A percentile compares a stretch with the other conserved stretches of the same genome.
phyloP scores from a whole-genome alignment of 2,888 invertebrate species.

The Agrochola macilenta region DNA sequence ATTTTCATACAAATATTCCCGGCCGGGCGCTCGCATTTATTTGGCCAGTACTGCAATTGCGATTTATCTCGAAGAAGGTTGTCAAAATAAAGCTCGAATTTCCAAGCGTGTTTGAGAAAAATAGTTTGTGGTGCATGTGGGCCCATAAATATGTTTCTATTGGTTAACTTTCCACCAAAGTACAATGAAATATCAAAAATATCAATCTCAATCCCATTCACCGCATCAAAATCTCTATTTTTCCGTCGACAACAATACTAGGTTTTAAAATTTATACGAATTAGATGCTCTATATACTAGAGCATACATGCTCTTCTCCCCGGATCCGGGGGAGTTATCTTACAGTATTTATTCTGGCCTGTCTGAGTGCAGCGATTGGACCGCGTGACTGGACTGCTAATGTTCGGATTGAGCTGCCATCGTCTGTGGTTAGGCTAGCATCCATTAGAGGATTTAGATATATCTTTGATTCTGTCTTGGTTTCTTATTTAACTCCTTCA shows the following conservation, averaged over 20 bases:
- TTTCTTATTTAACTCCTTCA: too few species aligned
- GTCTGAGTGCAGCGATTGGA: constrained; percentile 73
- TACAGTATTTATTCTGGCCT: constrained; percentile 74
- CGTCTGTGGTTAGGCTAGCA: constrained; percentile 55
- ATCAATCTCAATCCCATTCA: neutral
- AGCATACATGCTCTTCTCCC: constrained; percentile 37
- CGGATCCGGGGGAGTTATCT: constrained; percentile 64
- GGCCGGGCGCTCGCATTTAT: too few species aligned
- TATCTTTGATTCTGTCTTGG: neutral
- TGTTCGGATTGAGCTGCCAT: constrained; percentile 71
- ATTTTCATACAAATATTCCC: too few species aligned
- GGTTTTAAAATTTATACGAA: constrained; percentile 46
- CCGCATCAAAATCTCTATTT: constrained; percentile 8
- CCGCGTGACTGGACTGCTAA: constrained; percentile 77
- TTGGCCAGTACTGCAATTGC: too few species aligned
- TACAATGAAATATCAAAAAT: neutral
- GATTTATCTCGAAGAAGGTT: too few species aligned
- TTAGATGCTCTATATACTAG: constrained; percentile 30
- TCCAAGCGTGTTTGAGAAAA: too few species aligned
- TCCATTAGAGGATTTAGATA: constrained; percentile 29
- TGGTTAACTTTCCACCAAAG: neutral
- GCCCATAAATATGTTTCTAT: neutral
- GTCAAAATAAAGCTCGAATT: too few species aligned
- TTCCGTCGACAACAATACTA: constrained; percentile 18
- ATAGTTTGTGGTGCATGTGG: too few species aligned